Evolutionary conservation across 2,888 invertebrate genomes (phyloP).

Genomic region (Spatulosminthurus flaviceps): DNA sequence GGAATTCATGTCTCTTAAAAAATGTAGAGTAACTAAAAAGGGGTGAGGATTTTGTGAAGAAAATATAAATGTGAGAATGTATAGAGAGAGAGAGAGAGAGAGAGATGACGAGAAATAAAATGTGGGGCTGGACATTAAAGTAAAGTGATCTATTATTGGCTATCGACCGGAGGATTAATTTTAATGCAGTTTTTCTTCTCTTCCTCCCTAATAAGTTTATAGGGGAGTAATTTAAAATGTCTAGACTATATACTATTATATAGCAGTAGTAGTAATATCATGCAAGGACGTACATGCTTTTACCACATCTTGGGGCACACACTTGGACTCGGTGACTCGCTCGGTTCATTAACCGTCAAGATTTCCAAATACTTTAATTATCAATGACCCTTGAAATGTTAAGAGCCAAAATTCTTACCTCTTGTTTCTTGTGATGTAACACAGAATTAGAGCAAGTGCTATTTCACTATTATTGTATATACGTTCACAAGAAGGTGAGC

Average conservation of each 20-base stretch:
- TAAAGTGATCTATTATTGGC: background rate
- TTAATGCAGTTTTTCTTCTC: conserved; percentile 1
- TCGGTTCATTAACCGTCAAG: conserved; percentile 1
- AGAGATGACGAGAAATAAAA: too few relatives aligned
- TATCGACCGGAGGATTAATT: background rate
- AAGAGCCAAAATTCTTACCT: background rate
- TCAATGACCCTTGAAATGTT: conserved; percentile 16
- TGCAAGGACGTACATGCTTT: too few relatives aligned
- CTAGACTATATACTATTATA: background rate
- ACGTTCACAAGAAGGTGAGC: too few relatives aligned
- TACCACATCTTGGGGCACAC: too few relatives aligned
- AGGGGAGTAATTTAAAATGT: background rate
- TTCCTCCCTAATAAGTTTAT: background rate
- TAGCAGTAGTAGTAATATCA: too few relatives aligned
- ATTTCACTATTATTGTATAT: too few relatives aligned
- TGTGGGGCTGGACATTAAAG: background rate
- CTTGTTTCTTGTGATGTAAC: background rate
- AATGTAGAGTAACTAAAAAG: too few relatives aligned
- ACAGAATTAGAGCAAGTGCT: conserved; percentile 1
- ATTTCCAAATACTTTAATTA: conserved; percentile 12
- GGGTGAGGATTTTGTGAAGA: too few relatives aligned
- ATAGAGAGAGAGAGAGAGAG: too few relatives aligned
- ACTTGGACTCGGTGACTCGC: background rate
- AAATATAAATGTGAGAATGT: too few relatives aligned
- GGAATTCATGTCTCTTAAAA: too few relatives aligned